Evolutionary conservation across 53 echinoderm and acorn worm species (phyloP), one percentile per base, ranked within the genome.

Genomic region (Crossaster papposus): DNA sequence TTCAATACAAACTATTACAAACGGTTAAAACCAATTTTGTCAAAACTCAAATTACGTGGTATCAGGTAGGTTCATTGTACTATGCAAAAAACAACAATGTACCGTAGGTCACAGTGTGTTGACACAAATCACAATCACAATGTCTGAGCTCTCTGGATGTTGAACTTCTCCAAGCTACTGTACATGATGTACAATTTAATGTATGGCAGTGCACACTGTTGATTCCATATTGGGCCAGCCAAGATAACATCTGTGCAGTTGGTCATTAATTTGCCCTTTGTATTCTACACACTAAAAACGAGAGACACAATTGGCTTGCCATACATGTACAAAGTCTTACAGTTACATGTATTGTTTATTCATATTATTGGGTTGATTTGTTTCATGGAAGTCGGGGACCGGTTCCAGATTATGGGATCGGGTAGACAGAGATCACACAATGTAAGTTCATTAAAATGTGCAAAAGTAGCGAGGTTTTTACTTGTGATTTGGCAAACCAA

Each of bases 151-250:
- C 23, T 26, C 28, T n/a, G 55, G 81, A 81, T 54, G 36, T 18
- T 13, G 55, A 55, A 29, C 62, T 51, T 17, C 51, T 30, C 30
- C 30, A 50, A 54, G 30, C 51, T 51, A 79, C n/a, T n/a, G n/a
- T n/a, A n/a, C n/a, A n/a, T n/a, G n/a, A n/a, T n/a, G n/a, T n/a
- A n/a, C n/a, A n/a, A n/a, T n/a, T n/a, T n/a, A n/a, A n/a, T n/a
- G n/a, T n/a, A n/a, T 29, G 52, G 12, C 28, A 13, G 37, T 36
- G 14, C 35, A 64, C 33, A 28, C 30, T 81, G 52, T 72, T 29
- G 84, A 72, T 53, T 72, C 84, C 53, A 72, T 65, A 36, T 72
- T 51, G 72, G 72, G 52, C 31, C 65, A 36, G 65, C 65, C 4
- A 37, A 38, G 28, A 38, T 64, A 13, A 36, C 65, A 82, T 82